A percentile compares a stretch with the other conserved stretches of the same genome.
Evolutionary conservation across 2,888 invertebrate genomes (phyloP).

Genomic region (Gastrophysa polygoni): DNA sequence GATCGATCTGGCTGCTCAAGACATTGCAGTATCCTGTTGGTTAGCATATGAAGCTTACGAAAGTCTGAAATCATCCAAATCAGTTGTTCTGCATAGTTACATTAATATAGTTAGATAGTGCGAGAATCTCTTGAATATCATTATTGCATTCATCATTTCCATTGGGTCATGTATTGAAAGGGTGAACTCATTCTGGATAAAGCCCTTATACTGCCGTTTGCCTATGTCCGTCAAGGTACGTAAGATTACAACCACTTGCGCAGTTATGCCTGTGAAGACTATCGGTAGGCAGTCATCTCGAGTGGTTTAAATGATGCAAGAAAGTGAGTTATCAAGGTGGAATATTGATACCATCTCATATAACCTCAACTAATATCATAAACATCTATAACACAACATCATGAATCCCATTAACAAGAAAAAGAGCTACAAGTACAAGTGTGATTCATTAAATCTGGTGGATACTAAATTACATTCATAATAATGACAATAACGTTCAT

Average conservation of each 20-base stretch:
- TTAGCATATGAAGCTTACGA: background rate
- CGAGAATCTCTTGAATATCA: background rate
- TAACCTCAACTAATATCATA: too few species aligned
- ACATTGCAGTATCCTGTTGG: conserved; percentile 2
- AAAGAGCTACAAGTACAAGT: too few species aligned
- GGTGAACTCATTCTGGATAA: conserved; percentile 8
- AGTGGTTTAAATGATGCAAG: conserved; percentile 2
- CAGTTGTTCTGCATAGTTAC: conserved; percentile 1
- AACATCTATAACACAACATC: too few species aligned
- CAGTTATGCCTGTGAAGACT: conserved; percentile 11
- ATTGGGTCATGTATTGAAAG: too few species aligned
- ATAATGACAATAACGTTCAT: too few species aligned
- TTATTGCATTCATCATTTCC: conserved; percentile 10
- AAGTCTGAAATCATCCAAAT: conserved; percentile 7
- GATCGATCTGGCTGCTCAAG: conserved; percentile 14
- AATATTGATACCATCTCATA: too few species aligned
- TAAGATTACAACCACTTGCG: conserved; percentile 14
- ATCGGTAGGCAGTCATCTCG: conserved; percentile 6
- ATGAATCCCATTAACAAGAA: too few species aligned
- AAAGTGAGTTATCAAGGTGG: too few species aligned
- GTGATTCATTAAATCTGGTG: too few species aligned
- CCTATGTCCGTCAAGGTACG: conserved; percentile 6
- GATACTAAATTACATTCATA: too few species aligned
- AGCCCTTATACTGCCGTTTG: conserved; percentile 6
- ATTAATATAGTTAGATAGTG: background rate